Evolutionary conservation across 2,113 vertebrate species (phyloP), one percentile per base, ranked within the genome.

Genomic region (Verasper variegatus): DNA sequence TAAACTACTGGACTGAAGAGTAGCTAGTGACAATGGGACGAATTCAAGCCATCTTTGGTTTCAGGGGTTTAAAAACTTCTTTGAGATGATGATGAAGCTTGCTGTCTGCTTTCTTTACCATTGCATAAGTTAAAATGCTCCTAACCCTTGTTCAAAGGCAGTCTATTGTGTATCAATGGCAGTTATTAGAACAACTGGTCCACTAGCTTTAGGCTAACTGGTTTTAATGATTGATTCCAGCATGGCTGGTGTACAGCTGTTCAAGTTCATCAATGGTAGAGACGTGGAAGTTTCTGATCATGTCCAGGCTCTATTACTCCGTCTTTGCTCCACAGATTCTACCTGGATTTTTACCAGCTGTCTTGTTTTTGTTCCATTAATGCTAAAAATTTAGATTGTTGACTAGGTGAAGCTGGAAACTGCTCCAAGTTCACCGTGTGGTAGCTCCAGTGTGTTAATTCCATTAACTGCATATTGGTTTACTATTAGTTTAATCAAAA

Each of bases 31-130:
- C 47, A 51, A 18, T 17, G 47, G 47, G 47, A 15, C 20, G 42
- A 68, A 14, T 58, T 49, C 9, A 26, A 71, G 54, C 54, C 27
- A 47, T 71, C 69, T 79, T 79, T 72, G 76, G 76, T 72, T 55
- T 15, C 1, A 24, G 24, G 66, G 60, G 42, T 70, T 54, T n/a
- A 24, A 31, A 55, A 24, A 24, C 27, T 24, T 71, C 24, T 59
- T 69, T 14, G 14, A 37, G 45, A 47, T 47, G 15, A 47, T 14
- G 14, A 4, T 47, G 14, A 47, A 5, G 45, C 45, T 17, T 47
- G 12, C 45, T 47, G 3, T 47, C 15, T 47, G 45, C 14, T 47
- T 12, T 51, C 5, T 20, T 7, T 51, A 7, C 14, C 47, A 18
- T 51, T 4, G 17, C 15, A 15, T 51, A 4, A 51, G 14, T 51